phyloP scores from a whole-genome alignment of 2,797 vertebrate species.

The Neosalanx taihuensis region DNA sequence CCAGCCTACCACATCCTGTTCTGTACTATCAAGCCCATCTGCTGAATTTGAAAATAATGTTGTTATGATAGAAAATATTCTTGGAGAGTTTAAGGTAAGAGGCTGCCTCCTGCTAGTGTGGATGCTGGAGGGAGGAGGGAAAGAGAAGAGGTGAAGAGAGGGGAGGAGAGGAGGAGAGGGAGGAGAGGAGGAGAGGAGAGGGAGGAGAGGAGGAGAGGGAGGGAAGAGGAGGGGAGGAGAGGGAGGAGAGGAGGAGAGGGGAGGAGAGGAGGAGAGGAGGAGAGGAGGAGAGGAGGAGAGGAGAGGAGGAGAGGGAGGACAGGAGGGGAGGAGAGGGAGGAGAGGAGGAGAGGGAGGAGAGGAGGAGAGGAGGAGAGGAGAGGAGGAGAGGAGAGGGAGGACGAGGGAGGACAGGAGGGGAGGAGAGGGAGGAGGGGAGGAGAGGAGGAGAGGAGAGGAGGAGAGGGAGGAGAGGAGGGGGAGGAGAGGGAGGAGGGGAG shows the following conservation, averaged over 20 bases:
- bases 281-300: too few species aligned
- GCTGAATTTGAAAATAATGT: slow-evolving; percentile 63
- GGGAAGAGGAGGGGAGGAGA: too few species aligned
- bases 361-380: background rate
- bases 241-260: too few species aligned
- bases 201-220: too few species aligned
- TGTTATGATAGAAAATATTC: slow-evolving; percentile 62
- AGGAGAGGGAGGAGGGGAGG: too few species aligned
- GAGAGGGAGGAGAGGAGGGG: background rate
- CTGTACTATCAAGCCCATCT: slow-evolving; percentile 42
- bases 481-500: too few species aligned
- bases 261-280: too few species aligned
- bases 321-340: background rate
- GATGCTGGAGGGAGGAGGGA: too few species aligned
- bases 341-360: background rate
- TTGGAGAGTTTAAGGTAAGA: slow-evolving; percentile 38
- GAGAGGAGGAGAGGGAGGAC: background rate
- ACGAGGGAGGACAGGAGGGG: too few species aligned
- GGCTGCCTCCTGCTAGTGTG: background rate
- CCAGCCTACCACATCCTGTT: background rate
- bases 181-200: background rate
- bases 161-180: too few species aligned
- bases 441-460: too few species aligned
- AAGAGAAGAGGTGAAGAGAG: too few species aligned
- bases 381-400: background rate